phyloP scores from a whole-genome alignment of 2,797 vertebrate species.

The Rhadinocentrus ornatus region DNA sequence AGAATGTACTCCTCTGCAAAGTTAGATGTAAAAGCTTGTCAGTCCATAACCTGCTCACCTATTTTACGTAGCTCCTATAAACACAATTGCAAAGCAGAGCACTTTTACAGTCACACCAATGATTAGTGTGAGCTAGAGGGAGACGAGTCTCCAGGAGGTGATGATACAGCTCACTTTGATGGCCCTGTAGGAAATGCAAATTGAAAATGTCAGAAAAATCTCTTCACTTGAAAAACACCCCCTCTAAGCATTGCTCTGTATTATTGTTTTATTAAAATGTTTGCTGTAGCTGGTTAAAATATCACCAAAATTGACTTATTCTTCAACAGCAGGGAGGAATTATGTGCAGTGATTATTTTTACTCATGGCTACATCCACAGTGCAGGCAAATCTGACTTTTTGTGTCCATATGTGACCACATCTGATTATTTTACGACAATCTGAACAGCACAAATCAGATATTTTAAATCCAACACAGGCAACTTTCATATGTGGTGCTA shows the following conservation, averaged over 20 bases:
- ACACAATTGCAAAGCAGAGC: background rate
- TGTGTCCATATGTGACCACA: background rate
- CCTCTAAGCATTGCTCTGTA: background rate
- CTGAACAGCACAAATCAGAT: too few relatives aligned
- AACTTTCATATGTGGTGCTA: too few relatives aligned
- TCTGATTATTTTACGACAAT: background rate
- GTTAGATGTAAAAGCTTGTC: background rate
- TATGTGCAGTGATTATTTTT: background rate
- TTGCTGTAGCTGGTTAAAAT: background rate
- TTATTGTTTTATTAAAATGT: too few relatives aligned
- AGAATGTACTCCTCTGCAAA: background rate
- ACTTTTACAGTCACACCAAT: background rate
- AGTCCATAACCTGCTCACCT: background rate
- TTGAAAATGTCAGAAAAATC: background rate
- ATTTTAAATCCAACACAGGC: too few relatives aligned
- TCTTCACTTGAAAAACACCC: background rate
- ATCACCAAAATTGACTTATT: background rate
- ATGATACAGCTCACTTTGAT: background rate
- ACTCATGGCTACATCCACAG: background rate
- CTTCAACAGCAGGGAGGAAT: background rate
- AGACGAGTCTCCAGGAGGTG: background rate
- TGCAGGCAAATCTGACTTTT: too few relatives aligned
- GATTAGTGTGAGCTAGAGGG: slow-evolving; percentile 1
- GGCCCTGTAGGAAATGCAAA: background rate
- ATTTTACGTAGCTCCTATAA: background rate